phyloP scores from a whole-genome alignment of 2,113 vertebrate species.

The Grus americana region DNA sequence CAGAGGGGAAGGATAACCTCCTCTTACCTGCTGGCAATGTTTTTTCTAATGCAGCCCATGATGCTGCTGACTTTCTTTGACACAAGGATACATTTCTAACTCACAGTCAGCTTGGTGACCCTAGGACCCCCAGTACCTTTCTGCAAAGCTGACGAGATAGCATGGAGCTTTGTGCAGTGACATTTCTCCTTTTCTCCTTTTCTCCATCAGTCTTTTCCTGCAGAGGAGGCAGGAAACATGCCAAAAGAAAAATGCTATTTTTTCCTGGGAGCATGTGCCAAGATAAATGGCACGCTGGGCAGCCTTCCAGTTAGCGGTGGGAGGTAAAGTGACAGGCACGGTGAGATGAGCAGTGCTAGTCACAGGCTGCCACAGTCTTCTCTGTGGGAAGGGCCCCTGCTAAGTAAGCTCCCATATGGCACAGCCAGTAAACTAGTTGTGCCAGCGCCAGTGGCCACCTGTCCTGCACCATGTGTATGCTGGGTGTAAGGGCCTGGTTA shows the following conservation, averaged over 20 bases:
- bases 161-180: neutral
- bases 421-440: neutral
- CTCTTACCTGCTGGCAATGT: neutral
- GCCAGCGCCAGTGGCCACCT: neutral
- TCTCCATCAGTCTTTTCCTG: neutral
- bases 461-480: too few relatives aligned
- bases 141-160: neutral
- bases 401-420: neutral
- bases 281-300: neutral
- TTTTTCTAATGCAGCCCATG: neutral
- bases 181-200: too few relatives aligned
- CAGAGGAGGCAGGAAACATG: neutral
- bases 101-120: rapidly evolving
- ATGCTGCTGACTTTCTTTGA: neutral
- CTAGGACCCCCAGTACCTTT: neutral
- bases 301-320: neutral
- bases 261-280: neutral
- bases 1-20: neutral
- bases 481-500: rapidly evolving
- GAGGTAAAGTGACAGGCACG: neutral
- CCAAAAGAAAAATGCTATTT: neutral
- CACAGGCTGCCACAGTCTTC: neutral
- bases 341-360: neutral
- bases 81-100: neutral
- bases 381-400: neutral